Conservation (phyloP, 2,113 vertebrate genomes). For the Brienomyrus longianalis region DNA sequence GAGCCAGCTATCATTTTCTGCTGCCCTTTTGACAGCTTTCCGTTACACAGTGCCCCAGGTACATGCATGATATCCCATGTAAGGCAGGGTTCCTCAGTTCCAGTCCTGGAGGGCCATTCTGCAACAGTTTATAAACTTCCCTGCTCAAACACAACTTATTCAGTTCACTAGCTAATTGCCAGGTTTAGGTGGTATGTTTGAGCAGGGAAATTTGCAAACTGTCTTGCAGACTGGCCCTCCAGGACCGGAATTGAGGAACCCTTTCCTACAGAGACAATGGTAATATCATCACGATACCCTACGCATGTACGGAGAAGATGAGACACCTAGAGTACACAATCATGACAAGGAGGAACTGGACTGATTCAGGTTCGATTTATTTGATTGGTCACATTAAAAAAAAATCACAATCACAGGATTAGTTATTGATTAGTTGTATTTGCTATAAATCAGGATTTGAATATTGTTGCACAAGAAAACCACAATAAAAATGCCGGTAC, state of each 20-base stretch:
- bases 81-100: neutral
- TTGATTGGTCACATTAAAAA: neutral
- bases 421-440: neutral
- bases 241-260: too few relatives aligned
- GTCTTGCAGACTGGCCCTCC: too few relatives aligned
- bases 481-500: neutral
- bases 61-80: neutral
- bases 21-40: neutral
- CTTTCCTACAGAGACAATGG: neutral
- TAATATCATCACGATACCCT: too few relatives aligned
- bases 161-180: neutral
- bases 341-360: neutral
- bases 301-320: neutral
- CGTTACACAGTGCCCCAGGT: neutral
- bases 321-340: neutral
- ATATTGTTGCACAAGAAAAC: neutral
- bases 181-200: neutral
- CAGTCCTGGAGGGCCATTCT: neutral
- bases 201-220: too few relatives aligned
- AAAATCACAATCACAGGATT: neutral
- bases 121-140: neutral
- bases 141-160: neutral
- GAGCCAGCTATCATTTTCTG: neutral
- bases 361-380: neutral
- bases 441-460: neutral